phyloP scores from a whole-genome alignment of 2,113 vertebrate species.

The Coryphaenoides rupestris region DNA sequence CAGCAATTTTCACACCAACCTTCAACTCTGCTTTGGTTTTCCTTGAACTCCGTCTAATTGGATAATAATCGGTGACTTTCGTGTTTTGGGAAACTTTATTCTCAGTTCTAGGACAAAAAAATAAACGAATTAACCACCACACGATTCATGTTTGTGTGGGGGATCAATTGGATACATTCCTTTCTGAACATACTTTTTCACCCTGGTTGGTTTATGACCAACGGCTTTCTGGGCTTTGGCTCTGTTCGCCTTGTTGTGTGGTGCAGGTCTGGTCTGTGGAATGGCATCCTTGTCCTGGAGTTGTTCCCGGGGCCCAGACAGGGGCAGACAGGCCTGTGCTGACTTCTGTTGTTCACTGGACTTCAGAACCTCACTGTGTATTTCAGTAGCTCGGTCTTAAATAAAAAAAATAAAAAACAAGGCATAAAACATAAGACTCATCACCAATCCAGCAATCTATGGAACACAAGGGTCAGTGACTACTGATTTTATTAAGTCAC shows the following conservation, averaged over 20 bases:
- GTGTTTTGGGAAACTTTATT: slow-evolving; percentile 78
- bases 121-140: slow-evolving; percentile 4
- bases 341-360: slow-evolving; percentile 72
- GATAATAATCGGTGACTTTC: slow-evolving; percentile 94
- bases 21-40: slow-evolving; percentile 89
- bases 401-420: slow-evolving; percentile 10
- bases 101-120: slow-evolving; percentile 68
- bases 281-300: slow-evolving; percentile 21
- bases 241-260: slow-evolving; percentile 37
- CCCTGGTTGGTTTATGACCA: slow-evolving; percentile 65
- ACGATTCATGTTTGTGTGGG: background rate
- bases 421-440: background rate
- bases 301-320: slow-evolving; percentile 24
- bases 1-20: slow-evolving; percentile 63
- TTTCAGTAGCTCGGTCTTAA: slow-evolving; percentile 39
- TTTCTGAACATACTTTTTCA: slow-evolving; percentile 75
- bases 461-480: too few relatives aligned
- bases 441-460: too few relatives aligned
- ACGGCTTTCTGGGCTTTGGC: slow-evolving; percentile 53
- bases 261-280: background rate
- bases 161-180: background rate
- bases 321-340: slow-evolving; percentile 38
- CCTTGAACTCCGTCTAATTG: slow-evolving; percentile 87
- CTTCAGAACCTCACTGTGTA: slow-evolving; percentile 46
- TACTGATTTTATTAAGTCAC: too few relatives aligned